These are phyloP conservation scores for Chymomyza fuscimana DNA, from an alignment of 2,888 invertebrate genomes.

Conservation along the genomic window DNA sequence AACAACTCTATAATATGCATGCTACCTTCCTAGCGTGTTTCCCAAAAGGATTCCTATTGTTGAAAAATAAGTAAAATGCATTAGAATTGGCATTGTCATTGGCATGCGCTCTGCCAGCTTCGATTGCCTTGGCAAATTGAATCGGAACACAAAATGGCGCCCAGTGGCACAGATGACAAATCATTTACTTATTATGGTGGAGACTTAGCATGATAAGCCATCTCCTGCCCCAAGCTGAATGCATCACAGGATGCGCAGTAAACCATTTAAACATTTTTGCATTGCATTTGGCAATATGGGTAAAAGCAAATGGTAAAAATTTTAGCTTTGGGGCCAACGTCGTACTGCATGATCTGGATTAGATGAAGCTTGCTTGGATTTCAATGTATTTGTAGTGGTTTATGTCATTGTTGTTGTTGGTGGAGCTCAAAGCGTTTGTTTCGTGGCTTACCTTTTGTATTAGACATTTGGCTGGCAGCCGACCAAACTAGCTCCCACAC, in stretches of 20 bases:
- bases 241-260: neutral
- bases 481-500: conserved; percentile 40
- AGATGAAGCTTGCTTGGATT: conserved; percentile 34
- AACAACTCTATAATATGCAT: neutral
- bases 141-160: conserved; percentile 28
- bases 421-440: conserved; percentile 4
- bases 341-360: conserved; percentile 27
- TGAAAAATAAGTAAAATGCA: conserved; percentile 29
- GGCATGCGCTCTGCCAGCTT: conserved; percentile 23
- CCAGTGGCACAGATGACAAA: conserved; percentile 54
- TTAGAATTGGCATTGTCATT: conserved; percentile 36
- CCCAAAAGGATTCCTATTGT: neutral
- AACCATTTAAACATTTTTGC: neutral
- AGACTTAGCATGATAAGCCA: neutral
- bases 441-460: conserved; percentile 34
- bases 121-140: conserved; percentile 14
- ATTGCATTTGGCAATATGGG: neutral
- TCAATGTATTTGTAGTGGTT: neutral
- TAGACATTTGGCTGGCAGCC: conserved; percentile 45
- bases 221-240: neutral
- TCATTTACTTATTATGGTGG: conserved; percentile 56
- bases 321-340: neutral
- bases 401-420: neutral
- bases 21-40: neutral
- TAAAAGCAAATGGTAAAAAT: neutral